Percentiles rank a stretch among this genome's conserved stretches.
Conservation (phyloP, 2,888 invertebrate genomes). For the Tipula unca region DNA sequence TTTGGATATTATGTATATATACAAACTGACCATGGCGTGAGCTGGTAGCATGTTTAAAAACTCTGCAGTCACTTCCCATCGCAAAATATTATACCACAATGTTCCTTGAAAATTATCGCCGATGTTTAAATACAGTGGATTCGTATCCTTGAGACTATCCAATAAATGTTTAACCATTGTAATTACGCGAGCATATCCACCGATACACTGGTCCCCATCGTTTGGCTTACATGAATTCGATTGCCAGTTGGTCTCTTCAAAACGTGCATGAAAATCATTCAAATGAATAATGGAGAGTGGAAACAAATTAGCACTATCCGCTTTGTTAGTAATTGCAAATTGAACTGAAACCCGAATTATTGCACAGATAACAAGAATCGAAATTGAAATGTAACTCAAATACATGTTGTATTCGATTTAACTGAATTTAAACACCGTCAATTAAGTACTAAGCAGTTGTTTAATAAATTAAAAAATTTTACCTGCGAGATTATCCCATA, state of each 20-base stretch:
- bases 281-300: background rate
- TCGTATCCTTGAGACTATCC: constrained; percentile 39
- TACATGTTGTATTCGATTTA: background rate
- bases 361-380: background rate
- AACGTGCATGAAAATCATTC: constrained; percentile 36
- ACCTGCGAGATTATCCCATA: background rate
- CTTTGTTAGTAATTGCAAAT: background rate
- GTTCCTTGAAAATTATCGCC: constrained; percentile 83
- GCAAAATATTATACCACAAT: constrained; percentile 69
- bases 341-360: background rate
- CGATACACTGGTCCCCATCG: constrained; percentile 48
- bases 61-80: constrained; percentile 63
- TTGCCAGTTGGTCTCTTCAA: constrained; percentile 49
- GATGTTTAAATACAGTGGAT: constrained; percentile 64
- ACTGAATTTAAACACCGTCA: background rate
- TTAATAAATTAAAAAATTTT: background rate
- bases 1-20: too few relatives aligned
- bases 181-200: constrained; percentile 60
- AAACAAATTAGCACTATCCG: background rate
- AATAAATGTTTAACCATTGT: constrained; percentile 46
- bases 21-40: constrained; percentile 61
- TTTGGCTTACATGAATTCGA: constrained; percentile 49
- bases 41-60: constrained; percentile 68
- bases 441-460: background rate
- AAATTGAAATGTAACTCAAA: background rate